Evolutionary conservation across 2,113 vertebrate species (phyloP).

Genomic region (Gopherus evgoodei): DNA sequence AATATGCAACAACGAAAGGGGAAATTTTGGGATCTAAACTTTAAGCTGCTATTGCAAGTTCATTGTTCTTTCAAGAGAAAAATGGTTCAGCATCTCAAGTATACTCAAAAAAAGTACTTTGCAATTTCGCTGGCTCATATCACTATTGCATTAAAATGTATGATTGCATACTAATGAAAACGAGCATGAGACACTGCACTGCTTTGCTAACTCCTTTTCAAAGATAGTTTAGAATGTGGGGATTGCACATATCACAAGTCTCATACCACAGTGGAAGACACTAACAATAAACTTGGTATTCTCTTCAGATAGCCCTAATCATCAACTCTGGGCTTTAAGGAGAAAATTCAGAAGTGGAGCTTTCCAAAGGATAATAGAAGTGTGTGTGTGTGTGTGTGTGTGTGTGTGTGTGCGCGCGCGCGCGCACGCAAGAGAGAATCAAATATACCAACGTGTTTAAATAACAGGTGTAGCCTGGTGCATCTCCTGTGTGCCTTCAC

Average conservation of each 20-base stretch:
- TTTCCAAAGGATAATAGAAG: conserved; percentile 21
- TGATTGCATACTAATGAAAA: conserved; percentile 59
- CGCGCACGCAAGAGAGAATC: background rate
- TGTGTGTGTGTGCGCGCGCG: background rate
- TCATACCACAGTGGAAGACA: background rate
- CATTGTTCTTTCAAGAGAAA: conserved; percentile 62
- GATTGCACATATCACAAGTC: conserved; percentile 20
- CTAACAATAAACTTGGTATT: background rate
- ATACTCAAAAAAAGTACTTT: conserved; percentile 29
- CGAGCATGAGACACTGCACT: background rate
- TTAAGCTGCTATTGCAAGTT: conserved; percentile 53
- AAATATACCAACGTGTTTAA: background rate
- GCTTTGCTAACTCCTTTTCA: conserved; percentile 18
- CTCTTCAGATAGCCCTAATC: background rate
- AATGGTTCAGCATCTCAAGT: conserved; percentile 68
- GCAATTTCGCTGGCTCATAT: conserved; percentile 19
- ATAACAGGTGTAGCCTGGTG: background rate
- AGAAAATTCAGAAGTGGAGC: background rate
- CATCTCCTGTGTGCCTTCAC: background rate
- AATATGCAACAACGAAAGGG: conserved; percentile 26
- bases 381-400: background rate
- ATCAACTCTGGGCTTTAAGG: background rate
- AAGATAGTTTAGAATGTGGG: conserved; percentile 15
- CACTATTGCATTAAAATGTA: conserved; percentile 34
- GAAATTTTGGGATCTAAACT: conserved; percentile 65